Evolutionary conservation across 2,113 vertebrate genomes (phyloP), one percentile per base, ranked within the genome.

Genomic region (Philantomba maxwellii): DNA sequence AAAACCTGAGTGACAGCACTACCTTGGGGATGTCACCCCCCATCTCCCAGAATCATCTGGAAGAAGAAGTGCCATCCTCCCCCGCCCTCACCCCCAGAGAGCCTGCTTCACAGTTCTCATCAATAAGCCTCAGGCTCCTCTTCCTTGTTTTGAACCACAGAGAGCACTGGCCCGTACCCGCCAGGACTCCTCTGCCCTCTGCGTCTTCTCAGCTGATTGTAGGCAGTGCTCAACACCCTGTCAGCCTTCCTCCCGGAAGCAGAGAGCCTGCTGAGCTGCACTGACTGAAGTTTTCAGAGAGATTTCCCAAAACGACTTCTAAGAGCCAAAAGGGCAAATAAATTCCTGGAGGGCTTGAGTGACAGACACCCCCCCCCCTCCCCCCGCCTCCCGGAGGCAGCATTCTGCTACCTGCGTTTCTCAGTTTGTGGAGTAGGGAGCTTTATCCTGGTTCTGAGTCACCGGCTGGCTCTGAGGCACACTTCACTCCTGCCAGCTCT

Each of bases 231-330:
- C 64, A 73, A 62, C 53, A 78, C 33, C 55, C 83, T 78, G 58
- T 84, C 57, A 23, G 57, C 28, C 13, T 36, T 33, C 26, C 15
- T 92, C 45, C 55, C 88, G 39, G 51, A 85, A 80, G 57, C 0
- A 0, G 83, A 85, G 58, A 11, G 16, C 55, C 77, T 64, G 36
- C 47, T 36, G 92, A 73, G 47, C 16, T n/a, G 57, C n/a, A 73
- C 87, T 53, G 73, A n/a, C 47, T 2, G 47, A 94, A 95, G 55
- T 26, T 36, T 96, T 53, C 45, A 88, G 66, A 89, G 89, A 51
- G 62, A 87, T 75, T 33, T 82, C 64, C 53, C 47, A 89, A 94
- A 88, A 53, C 5, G 8, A 87, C 25, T 92, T 60, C 77, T 43
- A 66, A 45, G 43, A 92, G 25, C 39, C 60, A 87, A 60, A 89